These are phyloP conservation scores for Epiblema foenella DNA, from an alignment of 2,888 invertebrate species.

Conservation along the genomic window DNA sequence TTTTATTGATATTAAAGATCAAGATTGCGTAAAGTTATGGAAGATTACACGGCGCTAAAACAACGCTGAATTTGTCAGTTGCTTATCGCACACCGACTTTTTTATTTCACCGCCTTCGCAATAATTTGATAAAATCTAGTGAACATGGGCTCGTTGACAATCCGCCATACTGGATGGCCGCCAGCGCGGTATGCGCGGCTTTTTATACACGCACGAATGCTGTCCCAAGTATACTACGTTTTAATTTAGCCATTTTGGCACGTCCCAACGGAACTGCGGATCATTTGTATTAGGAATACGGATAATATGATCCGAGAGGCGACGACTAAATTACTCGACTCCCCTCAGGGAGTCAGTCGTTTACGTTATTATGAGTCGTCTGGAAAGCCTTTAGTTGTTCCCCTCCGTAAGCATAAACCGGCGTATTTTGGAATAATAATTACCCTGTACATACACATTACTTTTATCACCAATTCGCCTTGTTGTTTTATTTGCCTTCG, in stretches of 20 bases:
- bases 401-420: constrained; percentile 53
- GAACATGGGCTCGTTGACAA: constrained; percentile 56
- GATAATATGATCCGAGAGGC: constrained; percentile 70
- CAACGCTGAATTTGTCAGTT: constrained; percentile 44
- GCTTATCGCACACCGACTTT: constrained; percentile 45
- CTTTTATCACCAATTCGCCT: constrained; percentile 52
- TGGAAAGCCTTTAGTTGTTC: constrained; percentile 54
- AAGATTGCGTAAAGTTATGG: constrained; percentile 31
- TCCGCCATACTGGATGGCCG: constrained; percentile 64
- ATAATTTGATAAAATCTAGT: constrained; percentile 55
- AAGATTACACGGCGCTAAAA: constrained; percentile 28
- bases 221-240: constrained; percentile 67
- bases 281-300: constrained; percentile 74
- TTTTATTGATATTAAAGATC: constrained; percentile 43
- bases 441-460: constrained; percentile 57
- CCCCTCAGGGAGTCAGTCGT: constrained; percentile 57
- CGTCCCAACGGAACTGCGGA: constrained; percentile 71
- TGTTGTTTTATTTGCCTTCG: constrained; percentile 54
- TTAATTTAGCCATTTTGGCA: constrained; percentile 83
- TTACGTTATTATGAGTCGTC: constrained; percentile 58
- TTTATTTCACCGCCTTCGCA: constrained; percentile 49
- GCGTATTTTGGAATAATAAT: constrained; percentile 58
- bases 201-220: constrained; percentile 70
- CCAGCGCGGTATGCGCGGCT: constrained; percentile 61
- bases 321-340: constrained; percentile 62